These are phyloP conservation scores for Pseudonaja textilis DNA, from an alignment of 2,113 vertebrate species.

Conservation along the genomic window DNA sequence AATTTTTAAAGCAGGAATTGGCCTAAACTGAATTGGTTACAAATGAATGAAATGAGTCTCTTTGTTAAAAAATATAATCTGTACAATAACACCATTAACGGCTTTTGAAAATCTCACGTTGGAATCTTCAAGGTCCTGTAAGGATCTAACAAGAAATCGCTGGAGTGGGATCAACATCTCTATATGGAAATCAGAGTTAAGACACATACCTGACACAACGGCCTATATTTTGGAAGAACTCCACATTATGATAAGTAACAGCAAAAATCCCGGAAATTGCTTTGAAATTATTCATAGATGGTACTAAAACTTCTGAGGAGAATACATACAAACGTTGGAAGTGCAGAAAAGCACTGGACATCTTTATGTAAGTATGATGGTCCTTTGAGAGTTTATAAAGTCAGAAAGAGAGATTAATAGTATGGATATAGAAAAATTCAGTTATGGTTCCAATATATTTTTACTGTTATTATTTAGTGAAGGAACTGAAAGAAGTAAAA, in stretches of 20 bases:
- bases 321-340: background rate
- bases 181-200: background rate
- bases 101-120: background rate
- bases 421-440: background rate
- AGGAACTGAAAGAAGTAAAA: background rate
- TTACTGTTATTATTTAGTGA: background rate
- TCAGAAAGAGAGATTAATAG: background rate
- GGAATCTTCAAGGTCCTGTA: background rate
- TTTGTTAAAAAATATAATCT: background rate
- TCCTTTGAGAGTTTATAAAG: background rate
- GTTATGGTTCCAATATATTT: background rate
- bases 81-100: background rate
- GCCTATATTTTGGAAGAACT: background rate
- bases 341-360: background rate
- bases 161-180: background rate
- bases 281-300: background rate
- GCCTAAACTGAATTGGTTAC: background rate
- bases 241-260: background rate
- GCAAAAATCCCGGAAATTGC: background rate
- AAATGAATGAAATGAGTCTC: background rate
- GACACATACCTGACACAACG: background rate
- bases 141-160: background rate
- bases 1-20: background rate
- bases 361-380: background rate
- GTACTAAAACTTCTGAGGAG: background rate